Base-by-base conservation (phyloP, 2,797 vertebrate species). In the Gambelia wislizenii region DNA sequence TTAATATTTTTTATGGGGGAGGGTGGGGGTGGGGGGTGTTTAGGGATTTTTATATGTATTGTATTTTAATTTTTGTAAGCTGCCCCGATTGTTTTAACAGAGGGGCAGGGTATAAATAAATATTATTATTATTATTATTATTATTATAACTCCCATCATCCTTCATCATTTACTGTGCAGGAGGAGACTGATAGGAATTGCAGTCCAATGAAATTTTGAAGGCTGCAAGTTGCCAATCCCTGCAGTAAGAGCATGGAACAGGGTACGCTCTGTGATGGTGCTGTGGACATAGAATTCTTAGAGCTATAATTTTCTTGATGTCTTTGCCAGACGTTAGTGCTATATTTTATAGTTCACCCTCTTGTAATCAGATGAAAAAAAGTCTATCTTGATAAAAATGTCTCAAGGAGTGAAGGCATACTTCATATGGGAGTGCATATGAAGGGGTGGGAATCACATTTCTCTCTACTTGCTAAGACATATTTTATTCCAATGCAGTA, bases 371-470 rank as follows among this genome's bases (percentile, higher is more conserved):
- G 42, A 44, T 76, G 42, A 47, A 76, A 74, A 27, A 44, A 12
- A 10, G 22, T 47, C 39, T 47, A 27, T 12, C 20, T 27, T 25
- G 10, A 76, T 76, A 25, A 42, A 69, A 42, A 36, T 36, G 14
- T 44, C 42, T 76, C 39, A 27, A 84, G 56, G 70, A 13, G 10
- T 44, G 52, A 27, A 30, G 27, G 4, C 54, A 52, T 69, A 9
- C 25, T 44, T 36, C 70, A 44, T 42, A 84, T n/a, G 77, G 42
- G 79, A 0, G 52, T 92, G 64, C 59, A 90, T 91, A 76, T 76
- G 88, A 61, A 61, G 87, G 10, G 12, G 42, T 52, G 56, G 84
- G 10, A 67, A 67, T 84, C 36, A 72, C 20, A 89, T 47, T 27
- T 93, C 91, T 20, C 1, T 84, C 84, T 54, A 86, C 64, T 33